Percentiles rank a stretch among this genome's conserved stretches.
phyloP scores from a whole-genome alignment of 2,797 vertebrate genomes.

The Lindbergichthys nudifrons region DNA sequence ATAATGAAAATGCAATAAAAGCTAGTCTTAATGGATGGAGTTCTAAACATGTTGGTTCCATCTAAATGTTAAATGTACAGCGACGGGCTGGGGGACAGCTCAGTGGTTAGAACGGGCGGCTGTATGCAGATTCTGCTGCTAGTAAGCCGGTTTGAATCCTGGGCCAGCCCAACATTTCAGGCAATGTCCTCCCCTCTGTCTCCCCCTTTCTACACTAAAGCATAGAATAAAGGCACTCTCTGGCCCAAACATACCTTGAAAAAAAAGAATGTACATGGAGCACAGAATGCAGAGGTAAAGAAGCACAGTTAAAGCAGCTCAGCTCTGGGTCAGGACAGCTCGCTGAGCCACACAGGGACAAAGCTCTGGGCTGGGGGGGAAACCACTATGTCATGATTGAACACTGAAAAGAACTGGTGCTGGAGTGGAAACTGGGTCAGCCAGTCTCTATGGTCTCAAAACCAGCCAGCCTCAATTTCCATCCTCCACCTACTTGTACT shows the following conservation, averaged over 20 bases:
- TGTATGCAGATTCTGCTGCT: no score
- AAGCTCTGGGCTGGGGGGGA: constrained; percentile 62
- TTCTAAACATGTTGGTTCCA: background rate
- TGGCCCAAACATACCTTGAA: no score
- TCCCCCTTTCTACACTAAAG: no score
- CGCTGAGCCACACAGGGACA: constrained; percentile 49
- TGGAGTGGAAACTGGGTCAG: constrained; percentile 79
- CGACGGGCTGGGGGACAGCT: background rate
- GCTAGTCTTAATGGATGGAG: background rate
- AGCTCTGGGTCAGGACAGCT: constrained; percentile 44
- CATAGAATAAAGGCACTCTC: no score
- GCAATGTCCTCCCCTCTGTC: no score
- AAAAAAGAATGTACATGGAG: background rate
- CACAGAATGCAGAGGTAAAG: constrained; percentile 25
- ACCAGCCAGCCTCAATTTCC: constrained; percentile 73
- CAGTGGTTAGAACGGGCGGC: no score
- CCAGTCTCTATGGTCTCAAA: constrained; percentile 73
- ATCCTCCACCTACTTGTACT: constrained; percentile 74
- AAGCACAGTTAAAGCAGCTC: background rate
- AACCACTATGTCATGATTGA: constrained; percentile 72
- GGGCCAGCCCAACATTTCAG: no score
- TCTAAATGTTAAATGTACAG: constrained; percentile 18
- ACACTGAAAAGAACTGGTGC: constrained; percentile 71
- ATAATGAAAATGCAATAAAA: background rate
- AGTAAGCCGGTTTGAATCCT: no score